Conservation (phyloP, 2,888 invertebrate genomes). For the Himalopsyche tibetana region DNA sequence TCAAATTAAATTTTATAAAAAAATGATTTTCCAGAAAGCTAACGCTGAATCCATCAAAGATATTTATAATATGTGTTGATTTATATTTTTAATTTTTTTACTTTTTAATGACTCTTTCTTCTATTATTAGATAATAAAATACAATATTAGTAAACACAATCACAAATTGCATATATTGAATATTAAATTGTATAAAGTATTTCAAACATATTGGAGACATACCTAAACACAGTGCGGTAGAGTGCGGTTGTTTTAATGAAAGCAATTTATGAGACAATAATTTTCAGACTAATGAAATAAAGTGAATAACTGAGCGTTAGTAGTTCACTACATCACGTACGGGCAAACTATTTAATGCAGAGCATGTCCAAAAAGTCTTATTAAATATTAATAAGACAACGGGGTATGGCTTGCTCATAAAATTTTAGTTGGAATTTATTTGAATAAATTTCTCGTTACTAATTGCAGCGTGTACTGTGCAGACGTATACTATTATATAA, state of each 20-base stretch:
- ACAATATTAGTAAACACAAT: too few relatives aligned
- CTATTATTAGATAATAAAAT: too few relatives aligned
- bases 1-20: too few relatives aligned
- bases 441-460: slow-evolving; percentile 4
- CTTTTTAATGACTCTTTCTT: too few relatives aligned
- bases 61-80: too few relatives aligned
- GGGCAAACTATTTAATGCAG: background rate
- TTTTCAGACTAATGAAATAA: slow-evolving; percentile 30
- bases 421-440: slow-evolving; percentile 1
- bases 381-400: slow-evolving; percentile 18
- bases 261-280: background rate
- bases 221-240: too few relatives aligned
- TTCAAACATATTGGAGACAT: too few relatives aligned
- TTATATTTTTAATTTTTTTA: too few relatives aligned
- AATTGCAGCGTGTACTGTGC: background rate
- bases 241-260: background rate
- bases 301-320: background rate
- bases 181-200: too few relatives aligned
- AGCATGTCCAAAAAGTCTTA: slow-evolving; percentile 24
- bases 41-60: too few relatives aligned
- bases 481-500: background rate
- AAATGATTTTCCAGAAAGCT: too few relatives aligned
- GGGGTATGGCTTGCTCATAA: background rate
- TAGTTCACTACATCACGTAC: slow-evolving; percentile 8
- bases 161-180: too few relatives aligned